A percentile compares a stretch with the other conserved stretches of the same genome.
phyloP scores from a whole-genome alignment of 1,140 invertebrate genomes.

The Cepaea nemoralis region DNA sequence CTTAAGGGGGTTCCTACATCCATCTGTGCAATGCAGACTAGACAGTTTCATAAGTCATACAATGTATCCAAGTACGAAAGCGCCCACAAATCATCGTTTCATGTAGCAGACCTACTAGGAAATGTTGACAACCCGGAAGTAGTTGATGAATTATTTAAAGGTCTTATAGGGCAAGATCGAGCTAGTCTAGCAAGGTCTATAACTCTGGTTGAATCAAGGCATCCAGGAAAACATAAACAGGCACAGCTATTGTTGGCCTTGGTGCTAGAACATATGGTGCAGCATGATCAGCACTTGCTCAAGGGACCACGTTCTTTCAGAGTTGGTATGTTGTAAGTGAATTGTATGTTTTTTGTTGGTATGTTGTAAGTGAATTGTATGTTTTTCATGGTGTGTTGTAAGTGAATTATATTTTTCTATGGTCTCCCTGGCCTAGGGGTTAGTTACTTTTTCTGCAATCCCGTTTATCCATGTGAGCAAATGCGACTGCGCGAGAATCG shows the following conservation, averaged over 20 bases:
- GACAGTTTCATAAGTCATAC: not conserved
- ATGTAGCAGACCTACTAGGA: conserved; percentile 34
- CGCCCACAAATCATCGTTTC: conserved; percentile 4
- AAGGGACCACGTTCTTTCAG: conserved; percentile 68
- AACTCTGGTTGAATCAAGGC: conserved; percentile 75
- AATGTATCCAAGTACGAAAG: not conserved
- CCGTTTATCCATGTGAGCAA: no score
- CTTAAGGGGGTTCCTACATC: not conserved
- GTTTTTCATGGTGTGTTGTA: not conserved
- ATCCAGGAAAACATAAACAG: conserved; percentile 71
- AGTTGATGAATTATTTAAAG: conserved; percentile 59
- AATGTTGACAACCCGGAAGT: conserved; percentile 19
- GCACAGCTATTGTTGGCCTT: conserved; percentile 72
- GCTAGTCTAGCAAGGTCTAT: conserved; percentile 74
- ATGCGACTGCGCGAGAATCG: no score
- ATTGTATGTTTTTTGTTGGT: no score
- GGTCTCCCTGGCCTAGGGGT: not conserved
- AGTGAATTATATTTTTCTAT: not conserved
- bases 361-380: not conserved
- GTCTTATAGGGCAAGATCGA: conserved; percentile 67
- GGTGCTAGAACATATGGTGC: conserved; percentile 69
- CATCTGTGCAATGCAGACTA: not conserved
- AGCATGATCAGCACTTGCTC: conserved; percentile 53
- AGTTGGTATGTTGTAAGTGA: conserved; percentile 70
- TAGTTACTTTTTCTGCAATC: not conserved